phyloP scores from a whole-genome alignment of 2,888 invertebrate genomes.

The Campopleginae sp. region DNA sequence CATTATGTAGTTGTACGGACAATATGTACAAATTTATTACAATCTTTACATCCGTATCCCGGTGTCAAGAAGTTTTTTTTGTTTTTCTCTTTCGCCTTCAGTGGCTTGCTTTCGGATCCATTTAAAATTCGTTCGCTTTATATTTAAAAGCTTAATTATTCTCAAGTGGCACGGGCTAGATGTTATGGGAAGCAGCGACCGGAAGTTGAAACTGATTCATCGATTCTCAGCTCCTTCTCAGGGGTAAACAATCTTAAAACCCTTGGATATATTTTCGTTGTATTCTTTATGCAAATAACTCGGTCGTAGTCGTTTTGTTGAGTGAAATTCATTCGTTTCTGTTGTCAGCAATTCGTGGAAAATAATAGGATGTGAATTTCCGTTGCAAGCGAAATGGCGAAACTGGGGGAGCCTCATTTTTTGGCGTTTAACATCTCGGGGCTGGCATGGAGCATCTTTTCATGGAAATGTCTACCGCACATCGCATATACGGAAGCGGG shows the following conservation, averaged over 20 bases:
- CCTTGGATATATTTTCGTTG: not conserved
- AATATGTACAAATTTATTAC: not conserved
- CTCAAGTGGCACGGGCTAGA: not conserved
- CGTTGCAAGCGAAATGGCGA: not conserved
- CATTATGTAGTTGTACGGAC: constrained; percentile 37
- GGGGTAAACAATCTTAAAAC: not conserved
- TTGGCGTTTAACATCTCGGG: not conserved
- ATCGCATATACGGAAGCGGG: not conserved
- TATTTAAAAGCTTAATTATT: not conserved
- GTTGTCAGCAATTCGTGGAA: not conserved
- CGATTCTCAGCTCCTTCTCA: not conserved
- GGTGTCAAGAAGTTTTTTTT: not conserved
- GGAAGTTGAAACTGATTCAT: not conserved
- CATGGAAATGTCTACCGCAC: not conserved
- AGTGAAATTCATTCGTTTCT: not conserved
- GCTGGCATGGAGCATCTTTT: not conserved
- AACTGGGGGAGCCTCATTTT: not conserved
- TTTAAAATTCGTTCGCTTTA: not conserved
- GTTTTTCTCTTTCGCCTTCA: not conserved
- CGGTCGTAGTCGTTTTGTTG: not conserved
- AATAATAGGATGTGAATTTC: not conserved
- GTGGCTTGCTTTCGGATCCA: not conserved
- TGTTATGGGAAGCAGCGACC: not conserved
- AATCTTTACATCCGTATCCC: not conserved
- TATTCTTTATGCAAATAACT: not conserved